phyloP scores from a whole-genome alignment of 2,888 invertebrate species.

The Monopis laevigella region DNA sequence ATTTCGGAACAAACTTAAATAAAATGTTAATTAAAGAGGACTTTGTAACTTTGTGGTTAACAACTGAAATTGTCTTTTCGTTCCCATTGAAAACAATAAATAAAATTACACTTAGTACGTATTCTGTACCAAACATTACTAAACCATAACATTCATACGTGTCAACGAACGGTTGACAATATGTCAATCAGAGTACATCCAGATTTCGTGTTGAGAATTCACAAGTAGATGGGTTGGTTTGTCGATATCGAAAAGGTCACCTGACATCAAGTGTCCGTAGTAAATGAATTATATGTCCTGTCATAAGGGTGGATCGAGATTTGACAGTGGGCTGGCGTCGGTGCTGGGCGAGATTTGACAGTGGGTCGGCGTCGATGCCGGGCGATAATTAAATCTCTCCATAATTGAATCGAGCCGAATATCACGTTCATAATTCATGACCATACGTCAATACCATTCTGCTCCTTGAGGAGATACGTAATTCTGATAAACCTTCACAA shows the following conservation, averaged over 20 bases:
- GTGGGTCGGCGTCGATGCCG: conserved; percentile 21
- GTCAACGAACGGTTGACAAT: too few species aligned
- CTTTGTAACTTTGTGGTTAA: too few species aligned
- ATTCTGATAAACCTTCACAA: too few species aligned
- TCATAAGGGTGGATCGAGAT: conserved; percentile 21
- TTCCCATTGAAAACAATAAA: too few species aligned
- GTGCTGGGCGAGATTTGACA: conserved; percentile 10
- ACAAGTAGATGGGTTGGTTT: conserved; percentile 1
- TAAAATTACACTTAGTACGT: too few species aligned
- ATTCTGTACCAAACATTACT: too few species aligned
- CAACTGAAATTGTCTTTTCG: too few species aligned
- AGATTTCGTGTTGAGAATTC: conserved; percentile 1
- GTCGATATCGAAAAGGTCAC: conserved; percentile 10
- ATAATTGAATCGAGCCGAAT: conserved; percentile 27
- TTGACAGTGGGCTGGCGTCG: conserved; percentile 18
- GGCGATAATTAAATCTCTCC: conserved; percentile 36
- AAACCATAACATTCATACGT: too few species aligned
- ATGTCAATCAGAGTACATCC: conserved; percentile 1
- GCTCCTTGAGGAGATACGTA: conserved; percentile 5
- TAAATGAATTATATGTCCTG: conserved; percentile 19
- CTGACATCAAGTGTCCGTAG: conserved; percentile 6
- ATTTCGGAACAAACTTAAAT: not conserved
- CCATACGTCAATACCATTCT: conserved; percentile 13
- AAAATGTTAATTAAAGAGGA: too few species aligned
- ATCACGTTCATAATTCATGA: conserved; percentile 24